Percentiles rank a stretch among this genome's conserved stretches.
phyloP scores from a whole-genome alignment of 2,888 invertebrate genomes.

The Tiliacea aurago region DNA sequence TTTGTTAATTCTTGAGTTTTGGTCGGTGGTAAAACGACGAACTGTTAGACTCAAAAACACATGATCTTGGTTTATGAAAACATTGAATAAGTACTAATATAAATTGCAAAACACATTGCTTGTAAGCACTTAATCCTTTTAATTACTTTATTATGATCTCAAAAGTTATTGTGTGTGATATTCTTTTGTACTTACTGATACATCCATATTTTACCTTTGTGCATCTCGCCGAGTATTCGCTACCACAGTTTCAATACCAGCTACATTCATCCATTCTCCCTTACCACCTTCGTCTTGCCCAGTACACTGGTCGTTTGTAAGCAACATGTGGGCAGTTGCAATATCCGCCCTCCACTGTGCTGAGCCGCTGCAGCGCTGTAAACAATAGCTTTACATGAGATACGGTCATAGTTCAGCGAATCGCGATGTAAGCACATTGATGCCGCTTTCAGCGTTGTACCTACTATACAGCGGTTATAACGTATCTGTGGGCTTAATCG shows the following conservation, averaged over 20 bases:
- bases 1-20: not conserved
- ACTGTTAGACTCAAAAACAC: not conserved
- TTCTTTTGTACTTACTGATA: not conserved
- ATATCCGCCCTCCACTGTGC: constrained; percentile 42
- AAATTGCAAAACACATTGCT: constrained; percentile 1
- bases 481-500: constrained; percentile 8
- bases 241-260: not conserved
- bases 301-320: constrained; percentile 30
- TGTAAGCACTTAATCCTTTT: not conserved
- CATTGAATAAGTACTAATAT: not conserved
- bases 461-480: constrained; percentile 24
- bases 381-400: constrained; percentile 60
- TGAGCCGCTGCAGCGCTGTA: constrained; percentile 35
- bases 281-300: constrained; percentile 37
- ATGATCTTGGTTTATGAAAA: not conserved
- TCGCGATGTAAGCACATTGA: constrained; percentile 48
- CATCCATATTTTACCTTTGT: not conserved
- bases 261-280: constrained; percentile 16
- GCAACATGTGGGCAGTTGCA: constrained; percentile 63
- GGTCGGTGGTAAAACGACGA: too few species aligned
- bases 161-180: not conserved
- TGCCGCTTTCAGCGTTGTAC: constrained; percentile 30
- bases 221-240: not conserved
- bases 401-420: constrained; percentile 57
- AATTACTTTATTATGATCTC: not conserved